Evolutionary conservation across 2,888 invertebrate species (phyloP), one percentile per base, ranked within the genome.

Genomic region (Volucella bombylans): DNA sequence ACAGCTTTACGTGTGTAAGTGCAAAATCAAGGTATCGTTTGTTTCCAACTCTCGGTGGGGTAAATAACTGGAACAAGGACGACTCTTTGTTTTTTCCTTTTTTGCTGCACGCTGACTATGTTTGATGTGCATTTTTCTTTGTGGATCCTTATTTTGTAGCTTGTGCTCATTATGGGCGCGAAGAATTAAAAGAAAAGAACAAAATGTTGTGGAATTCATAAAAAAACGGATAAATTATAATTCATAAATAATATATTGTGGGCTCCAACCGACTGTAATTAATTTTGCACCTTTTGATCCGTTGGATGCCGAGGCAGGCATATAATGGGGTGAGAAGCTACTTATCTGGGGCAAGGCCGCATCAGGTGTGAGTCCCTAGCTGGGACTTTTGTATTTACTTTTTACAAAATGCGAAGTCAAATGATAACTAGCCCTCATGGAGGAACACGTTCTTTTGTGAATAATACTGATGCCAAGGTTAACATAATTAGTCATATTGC

Each of bases 11-110:
- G 15, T 61, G 52, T 67, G 15, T 68, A 52, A 45, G 39, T 12
- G 55, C 9, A 6, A 14, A 10, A 31, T 14, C 14, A 62, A 49
- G 43, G 49, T 54, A 71, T 54, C 76, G 65, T 68, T 49, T 14
- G 18, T 57, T 6, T 31, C 6, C 6, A 31, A 31, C 31, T 54
- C 79, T 59, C 45, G 43, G 38, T 12, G 68, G 49, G 55, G 38
- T n/a, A 54, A 68, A 54, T 74, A 85, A 71, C 74, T 85, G 12
- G 83, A 71, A 76, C 83, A 85, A 85, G 83, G 83, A 85, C 83
- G 74, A 74, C 10, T 47, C 23, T 45, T 67, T 38, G 15, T 62
- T 50, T 65, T 1, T 18, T 49, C n/a, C 41, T 45, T 55, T 31
- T 18, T 45, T 45, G 3, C 45, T 45, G 11, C 55, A 38, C 52